Percentiles rank a stretch among this genome's conserved stretches.
Conservation (phyloP, 2,113 vertebrate genomes). For the Grammomys surdaster region DNA sequence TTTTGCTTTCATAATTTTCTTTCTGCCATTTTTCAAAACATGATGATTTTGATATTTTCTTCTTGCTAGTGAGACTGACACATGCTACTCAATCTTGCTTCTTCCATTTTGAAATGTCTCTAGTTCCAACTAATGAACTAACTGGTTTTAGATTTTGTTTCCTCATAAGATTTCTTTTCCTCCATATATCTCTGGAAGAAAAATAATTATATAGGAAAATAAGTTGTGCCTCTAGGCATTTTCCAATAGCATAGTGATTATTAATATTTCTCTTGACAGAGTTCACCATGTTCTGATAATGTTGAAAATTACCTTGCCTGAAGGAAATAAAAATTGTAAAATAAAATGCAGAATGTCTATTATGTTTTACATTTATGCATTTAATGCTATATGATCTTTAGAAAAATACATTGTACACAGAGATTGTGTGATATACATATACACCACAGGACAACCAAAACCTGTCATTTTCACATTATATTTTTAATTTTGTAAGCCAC, state of each 20-base stretch:
- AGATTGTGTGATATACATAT: not conserved
- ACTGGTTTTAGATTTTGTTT: not conserved
- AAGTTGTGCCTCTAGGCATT: not conserved
- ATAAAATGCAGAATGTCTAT: slow-evolving; percentile 51
- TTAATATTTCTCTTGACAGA: slow-evolving; percentile 38
- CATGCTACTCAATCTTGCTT: not conserved
- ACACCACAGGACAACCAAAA: not conserved
- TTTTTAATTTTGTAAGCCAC: slow-evolving; percentile 30
- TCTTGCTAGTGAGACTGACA: not conserved
- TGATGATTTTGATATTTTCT: not conserved
- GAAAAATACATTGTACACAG: not conserved
- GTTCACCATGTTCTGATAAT: slow-evolving; percentile 22
- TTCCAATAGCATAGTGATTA: not conserved
- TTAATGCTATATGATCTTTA: slow-evolving; percentile 13
- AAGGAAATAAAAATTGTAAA: slow-evolving; percentile 14
- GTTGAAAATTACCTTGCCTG: slow-evolving; percentile 18
- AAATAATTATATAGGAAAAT: slow-evolving; percentile 8
- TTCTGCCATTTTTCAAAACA: not conserved
- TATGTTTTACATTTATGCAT: slow-evolving; percentile 5
- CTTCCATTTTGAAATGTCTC: not conserved
- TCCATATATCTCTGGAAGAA: not conserved
- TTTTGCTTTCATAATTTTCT: not conserved
- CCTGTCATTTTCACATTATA: not conserved
- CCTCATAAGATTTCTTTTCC: not conserved
- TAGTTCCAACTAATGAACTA: not conserved